Evolutionary conservation across 2,888 invertebrate genomes (phyloP), one percentile per base, ranked within the genome.

Genomic region (Hedychridium roseum): DNA sequence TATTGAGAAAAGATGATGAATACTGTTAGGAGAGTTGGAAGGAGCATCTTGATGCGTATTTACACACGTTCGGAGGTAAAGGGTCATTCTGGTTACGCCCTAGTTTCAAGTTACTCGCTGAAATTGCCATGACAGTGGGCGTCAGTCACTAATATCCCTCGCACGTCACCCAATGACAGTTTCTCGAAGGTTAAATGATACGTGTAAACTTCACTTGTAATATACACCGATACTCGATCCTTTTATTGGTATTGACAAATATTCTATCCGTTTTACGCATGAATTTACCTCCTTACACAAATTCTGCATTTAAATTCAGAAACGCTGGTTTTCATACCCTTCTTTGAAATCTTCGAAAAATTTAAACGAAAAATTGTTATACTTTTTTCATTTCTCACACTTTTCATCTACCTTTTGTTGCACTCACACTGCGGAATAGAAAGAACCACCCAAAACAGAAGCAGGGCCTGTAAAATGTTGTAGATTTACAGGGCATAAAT

Each of bases 121-220:
- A 46, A 49, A 48, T 61, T 57, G 54, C 38, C 44, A 42, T 53
- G 43, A 38, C 50, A 37, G 62, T 66, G 66, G 70, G 70, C 69
- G 70, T 70, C 54, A 43, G 66, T 61, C 61, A 55, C 43, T 60
- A 48, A 51, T 63, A 69, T 70, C 66, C 53, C 55, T 70, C 64
- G 62, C 68, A 59, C 50, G 70, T 63, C 61, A 68, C 43, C 41
- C 47, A 58, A 68, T 49, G 48, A 47, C 15, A 42, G 50, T 50
- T 54, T 51, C 36, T 30, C 18, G 30, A n/a, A 6, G 35, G 26
- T 39, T 38, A 47, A 52, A 40, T 23, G 44, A 27, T 46, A 39
- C 36, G 47, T 4, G n/a, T n/a, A n/a, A n/a, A n/a, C n/a, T n/a
- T n/a, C n/a, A n/a, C n/a, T n/a, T n/a, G n/a, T n/a, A n/a, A 3